Percentiles rank a stretch among this genome's conserved stretches.
Evolutionary conservation across 1,140 invertebrate species (phyloP).

Genomic region (Drosophila nigromelanica): DNA sequence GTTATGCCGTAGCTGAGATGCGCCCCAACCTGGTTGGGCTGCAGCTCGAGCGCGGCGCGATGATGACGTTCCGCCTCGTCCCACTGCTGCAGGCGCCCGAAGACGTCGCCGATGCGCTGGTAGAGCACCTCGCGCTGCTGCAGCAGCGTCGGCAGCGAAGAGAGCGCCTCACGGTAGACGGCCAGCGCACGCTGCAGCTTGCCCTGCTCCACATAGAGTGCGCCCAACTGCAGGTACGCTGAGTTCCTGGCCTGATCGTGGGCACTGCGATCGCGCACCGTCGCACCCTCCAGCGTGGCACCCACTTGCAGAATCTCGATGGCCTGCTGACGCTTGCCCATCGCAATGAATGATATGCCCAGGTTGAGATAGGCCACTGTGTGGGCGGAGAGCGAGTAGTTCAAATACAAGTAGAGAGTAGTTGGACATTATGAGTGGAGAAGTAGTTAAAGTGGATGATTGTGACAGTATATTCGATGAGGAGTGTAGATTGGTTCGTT

Average conservation of each 20-base stretch:
- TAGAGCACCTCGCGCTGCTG: conserved; percentile 88
- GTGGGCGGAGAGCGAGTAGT: neutral
- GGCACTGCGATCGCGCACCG: conserved; percentile 93
- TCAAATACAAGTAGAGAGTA: neutral
- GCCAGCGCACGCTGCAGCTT: conserved; percentile 93
- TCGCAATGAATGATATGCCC: conserved; percentile 92
- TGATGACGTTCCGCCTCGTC: conserved; percentile 93
- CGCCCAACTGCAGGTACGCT: conserved; percentile 95
- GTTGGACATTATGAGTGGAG: no score
- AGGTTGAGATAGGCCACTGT: conserved; percentile 98
- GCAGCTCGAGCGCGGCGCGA: conserved; percentile 90
- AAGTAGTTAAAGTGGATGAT: neutral
- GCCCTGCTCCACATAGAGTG: conserved; percentile 94
- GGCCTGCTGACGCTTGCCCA: conserved; percentile 93
- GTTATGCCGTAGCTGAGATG: conserved; percentile 96
- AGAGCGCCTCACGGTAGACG: conserved; percentile 94
- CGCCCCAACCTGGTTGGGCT: conserved; percentile 94
- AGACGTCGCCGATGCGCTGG: conserved; percentile 89
- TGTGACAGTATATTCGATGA: no score
- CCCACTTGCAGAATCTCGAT: conserved; percentile 92
- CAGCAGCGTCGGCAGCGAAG: conserved; percentile 91
- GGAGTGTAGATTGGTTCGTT: no score
- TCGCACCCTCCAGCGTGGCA: conserved; percentile 92
- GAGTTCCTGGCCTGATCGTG: conserved; percentile 96
- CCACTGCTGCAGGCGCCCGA: conserved; percentile 91